A percentile compares a stretch with the other conserved stretches of the same genome.
These are phyloP conservation scores for Manacus vitellinus DNA, from an alignment of 2,113 vertebrate species.

Conservation along the genomic window DNA sequence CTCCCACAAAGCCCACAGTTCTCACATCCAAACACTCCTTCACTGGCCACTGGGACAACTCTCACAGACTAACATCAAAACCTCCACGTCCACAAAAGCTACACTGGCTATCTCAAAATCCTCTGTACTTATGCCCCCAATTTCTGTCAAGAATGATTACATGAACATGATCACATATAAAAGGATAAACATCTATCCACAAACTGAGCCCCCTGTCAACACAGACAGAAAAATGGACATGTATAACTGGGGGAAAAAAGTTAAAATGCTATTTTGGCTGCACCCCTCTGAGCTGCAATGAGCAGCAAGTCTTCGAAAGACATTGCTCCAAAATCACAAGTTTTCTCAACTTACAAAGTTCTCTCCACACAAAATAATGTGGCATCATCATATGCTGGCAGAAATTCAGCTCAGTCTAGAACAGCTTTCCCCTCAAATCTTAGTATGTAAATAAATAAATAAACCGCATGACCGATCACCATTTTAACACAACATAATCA, in stretches of 20 bases:
- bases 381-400: not conserved
- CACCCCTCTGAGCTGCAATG: not conserved
- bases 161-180: not conserved
- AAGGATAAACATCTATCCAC: not conserved
- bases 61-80: not conserved
- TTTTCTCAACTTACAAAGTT: constrained; percentile 34
- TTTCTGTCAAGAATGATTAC: not conserved
- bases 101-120: not conserved
- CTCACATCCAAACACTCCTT: not conserved
- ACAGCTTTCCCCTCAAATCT: not conserved
- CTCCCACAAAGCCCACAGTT: not conserved
- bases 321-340: constrained; percentile 3
- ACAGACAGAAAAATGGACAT: not conserved
- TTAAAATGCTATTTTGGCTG: not conserved
- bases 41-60: no score
- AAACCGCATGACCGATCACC: not conserved
- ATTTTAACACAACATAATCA: not conserved
- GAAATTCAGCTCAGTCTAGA: not conserved
- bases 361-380: not conserved
- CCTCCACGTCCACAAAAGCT: not conserved
- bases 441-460: not conserved
- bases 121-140: not conserved
- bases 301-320: not conserved
- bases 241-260: rapidly evolving
- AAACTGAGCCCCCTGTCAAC: not conserved